These are phyloP conservation scores for Temnothorax curvispinosus DNA, from an alignment of 1,140 invertebrate genomes.

Conservation along the genomic window DNA sequence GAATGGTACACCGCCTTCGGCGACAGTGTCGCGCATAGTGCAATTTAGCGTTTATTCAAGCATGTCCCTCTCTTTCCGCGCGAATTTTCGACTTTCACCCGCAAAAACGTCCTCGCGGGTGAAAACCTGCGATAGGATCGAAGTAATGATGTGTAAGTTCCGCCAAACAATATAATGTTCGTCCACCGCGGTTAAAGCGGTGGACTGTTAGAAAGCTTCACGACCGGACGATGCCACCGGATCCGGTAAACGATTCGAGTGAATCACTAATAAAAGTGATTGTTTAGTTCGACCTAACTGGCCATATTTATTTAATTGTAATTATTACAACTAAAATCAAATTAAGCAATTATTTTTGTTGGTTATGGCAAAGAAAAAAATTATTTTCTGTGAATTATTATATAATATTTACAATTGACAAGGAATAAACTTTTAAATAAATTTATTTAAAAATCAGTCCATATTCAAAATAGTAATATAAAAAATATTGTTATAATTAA, in stretches of 20 bases:
- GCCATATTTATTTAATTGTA: too few relatives aligned
- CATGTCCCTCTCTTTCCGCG: background rate
- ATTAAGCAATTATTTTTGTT: too few relatives aligned
- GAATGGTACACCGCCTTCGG: background rate
- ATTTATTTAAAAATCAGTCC: background rate
- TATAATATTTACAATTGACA: background rate
- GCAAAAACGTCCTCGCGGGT: constrained; percentile 33
- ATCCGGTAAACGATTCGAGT: background rate
- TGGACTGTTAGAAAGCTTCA: constrained; percentile 16
- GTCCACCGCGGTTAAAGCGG: background rate
- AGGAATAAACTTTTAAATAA: background rate
- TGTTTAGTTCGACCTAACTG: too few relatives aligned
- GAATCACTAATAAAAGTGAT: background rate
- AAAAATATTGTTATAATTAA: background rate
- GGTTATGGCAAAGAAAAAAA: too few relatives aligned
- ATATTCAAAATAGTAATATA: background rate
- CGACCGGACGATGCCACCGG: background rate
- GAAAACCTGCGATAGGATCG: constrained; percentile 58
- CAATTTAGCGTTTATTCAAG: constrained; percentile 26
- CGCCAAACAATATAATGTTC: constrained; percentile 4
- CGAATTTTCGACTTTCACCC: constrained; percentile 63
- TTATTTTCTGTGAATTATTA: too few relatives aligned
- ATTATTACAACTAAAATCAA: too few relatives aligned
- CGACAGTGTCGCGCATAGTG: constrained; percentile 13
- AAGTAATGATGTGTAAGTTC: constrained; percentile 39